Percentiles rank a stretch among this genome's conserved stretches.
phyloP scores from a whole-genome alignment of 2,888 invertebrate genomes.

The Sycophila texana region DNA sequence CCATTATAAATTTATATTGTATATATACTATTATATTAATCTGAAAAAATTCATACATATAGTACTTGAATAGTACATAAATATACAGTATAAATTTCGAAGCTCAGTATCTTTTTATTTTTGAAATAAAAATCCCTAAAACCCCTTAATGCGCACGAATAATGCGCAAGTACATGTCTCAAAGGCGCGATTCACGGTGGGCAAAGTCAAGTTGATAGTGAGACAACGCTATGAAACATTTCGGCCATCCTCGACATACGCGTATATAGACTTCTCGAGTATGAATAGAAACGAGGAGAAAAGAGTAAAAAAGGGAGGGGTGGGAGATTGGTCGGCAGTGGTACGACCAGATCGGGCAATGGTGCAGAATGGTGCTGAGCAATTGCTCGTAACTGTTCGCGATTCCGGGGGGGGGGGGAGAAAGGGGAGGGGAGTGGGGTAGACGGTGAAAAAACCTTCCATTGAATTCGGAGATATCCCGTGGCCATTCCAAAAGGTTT shows the following conservation, averaged over 20 bases:
- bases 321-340: constrained; percentile 54
- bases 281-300: constrained; percentile 17
- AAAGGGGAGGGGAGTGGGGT: not conserved
- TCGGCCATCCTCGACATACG: not conserved
- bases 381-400: constrained; percentile 64
- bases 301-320: constrained; percentile 27
- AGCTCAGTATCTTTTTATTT: too few relatives aligned
- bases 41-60: too few relatives aligned
- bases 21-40: too few relatives aligned
- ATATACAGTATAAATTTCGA: too few relatives aligned
- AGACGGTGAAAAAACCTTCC: constrained; percentile 22
- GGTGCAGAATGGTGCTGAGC: constrained; percentile 65
- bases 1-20: too few relatives aligned
- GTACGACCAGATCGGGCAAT: constrained; percentile 51
- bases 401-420: constrained; percentile 62
- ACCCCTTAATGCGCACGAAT: too few relatives aligned
- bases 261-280: not conserved
- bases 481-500: constrained; percentile 41
- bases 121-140: too few relatives aligned
- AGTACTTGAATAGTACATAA: too few relatives aligned
- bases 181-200: not conserved
- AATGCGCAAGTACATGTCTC: too few relatives aligned
- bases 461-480: constrained; percentile 49
- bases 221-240: not conserved
- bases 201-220: constrained; percentile 7